A percentile compares a stretch with the other conserved stretches of the same genome.
phyloP scores from a whole-genome alignment of 2,797 vertebrate genomes.

The Prunella strophiata region DNA sequence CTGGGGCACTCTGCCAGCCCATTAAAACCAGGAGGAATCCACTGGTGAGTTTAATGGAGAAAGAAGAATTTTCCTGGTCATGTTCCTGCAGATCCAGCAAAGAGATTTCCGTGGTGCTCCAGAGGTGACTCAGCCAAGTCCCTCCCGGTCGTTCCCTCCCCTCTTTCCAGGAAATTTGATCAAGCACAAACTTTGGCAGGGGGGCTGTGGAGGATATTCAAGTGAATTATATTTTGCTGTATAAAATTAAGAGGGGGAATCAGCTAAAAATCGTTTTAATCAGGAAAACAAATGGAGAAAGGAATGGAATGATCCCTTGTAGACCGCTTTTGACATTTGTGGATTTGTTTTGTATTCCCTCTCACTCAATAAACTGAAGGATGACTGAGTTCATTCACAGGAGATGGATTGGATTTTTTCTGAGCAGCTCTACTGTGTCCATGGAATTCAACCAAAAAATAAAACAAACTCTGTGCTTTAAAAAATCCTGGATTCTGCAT shows the following conservation, averaged over 20 bases:
- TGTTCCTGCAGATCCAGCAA: not conserved
- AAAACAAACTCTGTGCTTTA: not conserved
- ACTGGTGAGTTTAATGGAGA: not conserved
- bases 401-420: conserved; percentile 52
- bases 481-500: not conserved
- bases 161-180: not conserved
- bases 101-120: not conserved
- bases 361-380: conserved; percentile 40
- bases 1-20: not conserved
- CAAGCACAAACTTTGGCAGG: not conserved
- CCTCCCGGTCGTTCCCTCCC: not conserved
- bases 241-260: conserved; percentile 22
- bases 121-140: not conserved
- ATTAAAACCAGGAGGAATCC: not conserved
- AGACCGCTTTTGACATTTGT: conserved; percentile 37
- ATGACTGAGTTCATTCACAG: conserved; percentile 59
- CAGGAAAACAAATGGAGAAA: conserved; percentile 40
- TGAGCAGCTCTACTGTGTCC: not conserved
- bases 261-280: conserved; percentile 46
- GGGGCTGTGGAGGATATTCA: not conserved
- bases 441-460: not conserved
- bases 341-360: conserved; percentile 49
- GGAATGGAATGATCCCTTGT: conserved; percentile 11
- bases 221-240: not conserved
- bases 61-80: rapidly evolving